Percentiles rank a stretch among this genome's conserved stretches.
Conservation (phyloP, 2,888 invertebrate species). For the Cheilosia vernalis region DNA sequence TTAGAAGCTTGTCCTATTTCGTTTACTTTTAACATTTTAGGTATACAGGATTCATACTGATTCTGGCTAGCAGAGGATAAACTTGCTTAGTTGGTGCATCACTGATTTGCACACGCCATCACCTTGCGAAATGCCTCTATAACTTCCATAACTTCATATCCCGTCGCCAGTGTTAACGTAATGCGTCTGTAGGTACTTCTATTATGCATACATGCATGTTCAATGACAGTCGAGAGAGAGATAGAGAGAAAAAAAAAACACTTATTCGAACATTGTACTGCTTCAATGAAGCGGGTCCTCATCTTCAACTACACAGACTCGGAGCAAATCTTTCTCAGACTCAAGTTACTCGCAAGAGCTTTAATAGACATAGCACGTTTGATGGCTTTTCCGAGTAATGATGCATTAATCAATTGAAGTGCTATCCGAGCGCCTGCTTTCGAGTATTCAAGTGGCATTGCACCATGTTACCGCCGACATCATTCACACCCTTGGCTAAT, state of each 20-base stretch:
- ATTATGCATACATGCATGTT: conserved; percentile 49
- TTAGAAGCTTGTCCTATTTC: too few species aligned
- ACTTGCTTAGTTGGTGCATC: neutral
- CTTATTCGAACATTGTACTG: conserved; percentile 66
- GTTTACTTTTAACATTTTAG: too few species aligned
- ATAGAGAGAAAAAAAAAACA: conserved; percentile 24
- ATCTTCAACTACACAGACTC: conserved; percentile 43
- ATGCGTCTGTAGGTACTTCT: conserved; percentile 6
- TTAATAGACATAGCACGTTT: conserved; percentile 35
- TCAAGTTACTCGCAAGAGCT: conserved; percentile 26
- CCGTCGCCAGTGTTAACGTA: conserved; percentile 19
- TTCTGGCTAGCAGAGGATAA: too few species aligned
- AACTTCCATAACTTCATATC: conserved; percentile 39
- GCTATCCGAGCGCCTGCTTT: conserved; percentile 30
- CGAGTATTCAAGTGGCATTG: conserved; percentile 24
- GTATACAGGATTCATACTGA: too few species aligned
- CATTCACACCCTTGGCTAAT: conserved; percentile 28
- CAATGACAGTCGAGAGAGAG: conserved; percentile 33
- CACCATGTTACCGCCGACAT: conserved; percentile 20
- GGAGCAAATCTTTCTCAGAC: conserved; percentile 35
- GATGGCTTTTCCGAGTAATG: conserved; percentile 53
- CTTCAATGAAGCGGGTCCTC: conserved; percentile 58
- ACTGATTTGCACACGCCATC: neutral
- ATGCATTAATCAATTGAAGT: conserved; percentile 63
- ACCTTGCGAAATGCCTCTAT: neutral